Evolutionary conservation across 2,797 vertebrate genomes (phyloP).

Genomic region (Sebastes steindachneri): DNA sequence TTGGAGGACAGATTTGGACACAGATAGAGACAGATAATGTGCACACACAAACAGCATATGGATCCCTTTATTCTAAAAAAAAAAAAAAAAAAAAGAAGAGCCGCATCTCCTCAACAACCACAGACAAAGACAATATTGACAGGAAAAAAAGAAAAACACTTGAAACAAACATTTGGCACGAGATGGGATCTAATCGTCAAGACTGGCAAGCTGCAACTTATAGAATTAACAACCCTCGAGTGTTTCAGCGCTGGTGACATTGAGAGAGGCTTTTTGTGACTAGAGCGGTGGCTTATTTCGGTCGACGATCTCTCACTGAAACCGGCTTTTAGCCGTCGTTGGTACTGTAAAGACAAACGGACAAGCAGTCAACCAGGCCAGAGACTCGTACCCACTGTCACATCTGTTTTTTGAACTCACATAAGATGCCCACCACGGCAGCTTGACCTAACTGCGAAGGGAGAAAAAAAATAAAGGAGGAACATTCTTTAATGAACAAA

Average conservation of each 20-base stretch:
- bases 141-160: conserved; percentile 47
- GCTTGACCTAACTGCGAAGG: conserved; percentile 31
- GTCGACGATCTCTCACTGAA: conserved; percentile 42
- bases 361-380: conserved; percentile 48
- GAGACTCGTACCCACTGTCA: conserved; percentile 50
- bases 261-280: conserved; percentile 42
- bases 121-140: conserved; percentile 30
- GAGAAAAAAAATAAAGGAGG: conserved; percentile 48
- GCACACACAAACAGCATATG: conserved; percentile 40
- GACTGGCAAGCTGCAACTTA: conserved; percentile 51
- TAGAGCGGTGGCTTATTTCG: background rate
- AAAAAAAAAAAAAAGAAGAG: conserved; percentile 21
- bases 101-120: conserved; percentile 22
- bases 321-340: conserved; percentile 44
- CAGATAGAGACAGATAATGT: conserved; percentile 25
- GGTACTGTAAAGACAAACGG: conserved; percentile 77
- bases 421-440: conserved; percentile 40
- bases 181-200: conserved; percentile 35
- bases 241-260: conserved; percentile 55
- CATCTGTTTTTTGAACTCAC: conserved; percentile 49
- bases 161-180: conserved; percentile 57
- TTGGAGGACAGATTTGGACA: conserved; percentile 14
- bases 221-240: conserved; percentile 33
- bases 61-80: conserved; percentile 61
- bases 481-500: conserved; percentile 60